Evolutionary conservation across 2,113 vertebrate genomes (phyloP).

Genomic region (Octodon degus): DNA sequence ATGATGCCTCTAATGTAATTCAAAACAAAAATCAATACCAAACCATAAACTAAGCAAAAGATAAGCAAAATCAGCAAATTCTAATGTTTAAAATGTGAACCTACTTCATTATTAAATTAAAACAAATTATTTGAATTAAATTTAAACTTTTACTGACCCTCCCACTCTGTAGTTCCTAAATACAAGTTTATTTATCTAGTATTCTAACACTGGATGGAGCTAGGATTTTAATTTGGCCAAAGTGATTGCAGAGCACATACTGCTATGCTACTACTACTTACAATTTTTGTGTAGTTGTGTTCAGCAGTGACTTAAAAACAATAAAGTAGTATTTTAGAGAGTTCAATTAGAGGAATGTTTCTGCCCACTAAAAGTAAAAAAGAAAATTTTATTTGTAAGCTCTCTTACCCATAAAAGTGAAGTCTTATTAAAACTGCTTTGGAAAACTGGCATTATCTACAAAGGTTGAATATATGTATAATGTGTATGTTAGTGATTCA

Average conservation of each 20-base stretch:
- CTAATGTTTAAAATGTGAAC: conserved; percentile 24
- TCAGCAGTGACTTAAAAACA: conserved; percentile 11
- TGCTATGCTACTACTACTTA: not conserved
- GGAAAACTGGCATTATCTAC: not conserved
- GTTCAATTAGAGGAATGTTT: not conserved
- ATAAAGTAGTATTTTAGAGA: not conserved
- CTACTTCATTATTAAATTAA: conserved; percentile 21
- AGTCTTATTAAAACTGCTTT: conserved; percentile 25
- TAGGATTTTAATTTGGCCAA: conserved; percentile 13
- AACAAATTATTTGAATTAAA: conserved; percentile 40
- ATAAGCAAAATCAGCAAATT: conserved; percentile 44
- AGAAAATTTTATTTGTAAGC: conserved; percentile 29
- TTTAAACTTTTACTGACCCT: not conserved
- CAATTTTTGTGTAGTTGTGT: not conserved
- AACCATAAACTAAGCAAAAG: conserved; percentile 50
- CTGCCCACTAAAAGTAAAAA: not conserved
- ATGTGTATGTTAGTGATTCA: not conserved
- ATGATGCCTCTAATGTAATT: not conserved
- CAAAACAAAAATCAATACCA: conserved; percentile 50
- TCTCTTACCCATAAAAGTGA: not conserved
- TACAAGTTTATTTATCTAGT: conserved; percentile 1
- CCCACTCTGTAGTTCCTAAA: not conserved
- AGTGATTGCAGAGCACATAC: conserved; percentile 37
- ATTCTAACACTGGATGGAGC: not conserved
- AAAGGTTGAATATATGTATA: not conserved